A percentile compares a stretch with the other conserved stretches of the same genome.
These are phyloP conservation scores for Sebastes flavidus DNA, from an alignment of 2,797 vertebrate species.

Conservation along the genomic window DNA sequence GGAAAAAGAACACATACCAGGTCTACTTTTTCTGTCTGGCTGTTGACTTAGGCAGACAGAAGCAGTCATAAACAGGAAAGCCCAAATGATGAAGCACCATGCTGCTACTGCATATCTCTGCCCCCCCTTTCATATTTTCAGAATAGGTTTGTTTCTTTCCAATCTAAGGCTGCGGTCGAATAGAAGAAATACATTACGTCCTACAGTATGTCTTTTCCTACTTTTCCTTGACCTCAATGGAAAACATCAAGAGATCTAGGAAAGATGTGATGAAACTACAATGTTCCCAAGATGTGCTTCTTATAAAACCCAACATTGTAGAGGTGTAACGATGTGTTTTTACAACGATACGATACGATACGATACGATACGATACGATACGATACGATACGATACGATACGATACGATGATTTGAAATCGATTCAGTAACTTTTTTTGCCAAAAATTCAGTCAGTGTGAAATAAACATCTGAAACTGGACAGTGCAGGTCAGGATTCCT, in stretches of 20 bases:
- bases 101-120: constrained; percentile 22
- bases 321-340: too few relatives aligned
- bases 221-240: neutral
- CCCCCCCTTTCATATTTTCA: neutral
- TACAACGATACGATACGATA: too few relatives aligned
- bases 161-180: neutral
- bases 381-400: too few relatives aligned
- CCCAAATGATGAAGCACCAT: constrained; percentile 57
- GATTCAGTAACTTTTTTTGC: too few relatives aligned
- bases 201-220: neutral
- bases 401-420: too few relatives aligned
- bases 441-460: too few relatives aligned
- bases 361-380: too few relatives aligned
- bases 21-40: constrained; percentile 57
- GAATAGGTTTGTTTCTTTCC: neutral
- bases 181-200: neutral
- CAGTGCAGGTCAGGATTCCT: too few relatives aligned
- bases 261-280: neutral
- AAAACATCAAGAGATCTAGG: neutral
- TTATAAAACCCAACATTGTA: too few relatives aligned
- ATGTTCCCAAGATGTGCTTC: neutral
- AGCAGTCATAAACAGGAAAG: constrained; percentile 71
- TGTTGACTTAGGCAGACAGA: constrained; percentile 68
- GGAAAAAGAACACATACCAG: constrained; percentile 60
- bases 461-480: too few relatives aligned